Conservation (phyloP, 2,888 invertebrate species). For the Tetragnatha montana region DNA sequence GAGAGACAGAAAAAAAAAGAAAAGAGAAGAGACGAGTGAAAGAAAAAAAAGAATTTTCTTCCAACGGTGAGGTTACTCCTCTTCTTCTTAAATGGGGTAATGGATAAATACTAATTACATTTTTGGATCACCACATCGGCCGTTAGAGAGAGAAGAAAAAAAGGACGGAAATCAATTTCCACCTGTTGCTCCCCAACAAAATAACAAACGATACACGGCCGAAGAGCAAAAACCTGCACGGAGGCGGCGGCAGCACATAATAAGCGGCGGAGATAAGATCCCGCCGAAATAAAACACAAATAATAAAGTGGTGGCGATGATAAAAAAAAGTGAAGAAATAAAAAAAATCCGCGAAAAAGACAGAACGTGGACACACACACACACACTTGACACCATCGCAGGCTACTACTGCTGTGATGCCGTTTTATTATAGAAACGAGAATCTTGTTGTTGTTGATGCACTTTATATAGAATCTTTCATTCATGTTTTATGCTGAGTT, state of each 20-base stretch:
- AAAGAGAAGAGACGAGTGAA: neutral
- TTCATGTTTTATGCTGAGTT: constrained; percentile 22
- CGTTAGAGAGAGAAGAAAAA: neutral
- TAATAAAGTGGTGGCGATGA: constrained; percentile 42
- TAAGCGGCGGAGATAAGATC: constrained; percentile 31
- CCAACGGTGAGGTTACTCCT: neutral
- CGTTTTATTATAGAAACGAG: neutral
- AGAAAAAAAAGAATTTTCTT: neutral
- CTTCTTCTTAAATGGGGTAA: neutral
- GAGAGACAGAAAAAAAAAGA: neutral
- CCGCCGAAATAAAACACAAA: constrained; percentile 47
- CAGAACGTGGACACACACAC: constrained; percentile 46
- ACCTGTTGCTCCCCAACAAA: constrained; percentile 47
- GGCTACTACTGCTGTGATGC: constrained; percentile 36
- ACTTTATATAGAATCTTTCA: constrained; percentile 13
- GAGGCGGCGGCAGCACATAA: constrained; percentile 17
- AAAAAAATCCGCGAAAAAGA: constrained; percentile 11
- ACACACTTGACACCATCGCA: constrained; percentile 39
- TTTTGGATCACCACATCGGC: neutral
- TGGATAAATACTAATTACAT: constrained; percentile 16
- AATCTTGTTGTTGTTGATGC: neutral
- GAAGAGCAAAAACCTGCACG: no score
- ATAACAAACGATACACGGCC: constrained; percentile 26
- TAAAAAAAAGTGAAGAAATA: constrained; percentile 9
- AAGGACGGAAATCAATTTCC: constrained; percentile 39